Conservation (phyloP, 2,888 invertebrate species). For the Phengaris arion region DNA sequence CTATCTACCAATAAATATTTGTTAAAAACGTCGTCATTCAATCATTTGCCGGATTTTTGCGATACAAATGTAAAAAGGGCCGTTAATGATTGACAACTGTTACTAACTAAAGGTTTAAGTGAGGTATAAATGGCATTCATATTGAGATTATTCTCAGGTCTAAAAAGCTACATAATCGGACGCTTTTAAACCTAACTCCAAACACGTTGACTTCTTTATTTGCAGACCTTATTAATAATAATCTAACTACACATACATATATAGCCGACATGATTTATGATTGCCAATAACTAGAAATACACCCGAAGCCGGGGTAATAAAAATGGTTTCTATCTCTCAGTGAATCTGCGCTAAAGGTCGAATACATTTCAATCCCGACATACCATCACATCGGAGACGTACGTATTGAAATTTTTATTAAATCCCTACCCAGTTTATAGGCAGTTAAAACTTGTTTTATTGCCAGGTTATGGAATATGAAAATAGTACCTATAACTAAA, state of each 20-base stretch:
- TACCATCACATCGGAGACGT: neutral
- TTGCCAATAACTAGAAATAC: slow-evolving; percentile 7
- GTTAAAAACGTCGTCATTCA: no score
- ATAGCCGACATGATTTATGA: slow-evolving; percentile 1
- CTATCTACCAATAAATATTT: no score
- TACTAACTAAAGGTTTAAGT: no score
- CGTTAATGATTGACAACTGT: no score
- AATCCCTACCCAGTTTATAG: slow-evolving; percentile 16
- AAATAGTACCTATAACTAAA: neutral
- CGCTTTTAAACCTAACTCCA: no score
- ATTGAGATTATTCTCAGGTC: no score
- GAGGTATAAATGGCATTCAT: no score
- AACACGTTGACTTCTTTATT: no score
- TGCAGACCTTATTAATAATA: neutral
- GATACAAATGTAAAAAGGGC: no score
- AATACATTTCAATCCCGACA: slow-evolving; percentile 13
- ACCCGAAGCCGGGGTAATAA: neutral
- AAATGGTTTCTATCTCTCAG: neutral
- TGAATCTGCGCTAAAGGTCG: neutral
- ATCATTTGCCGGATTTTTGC: no score
- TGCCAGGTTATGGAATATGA: neutral
- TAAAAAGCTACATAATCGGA: no score
- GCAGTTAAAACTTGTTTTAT: slow-evolving; percentile 4
- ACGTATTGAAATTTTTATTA: slow-evolving; percentile 29
- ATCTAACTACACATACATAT: neutral